Conservation (phyloP, 2,888 invertebrate species). For the Chromoteleia sp. region DNA sequence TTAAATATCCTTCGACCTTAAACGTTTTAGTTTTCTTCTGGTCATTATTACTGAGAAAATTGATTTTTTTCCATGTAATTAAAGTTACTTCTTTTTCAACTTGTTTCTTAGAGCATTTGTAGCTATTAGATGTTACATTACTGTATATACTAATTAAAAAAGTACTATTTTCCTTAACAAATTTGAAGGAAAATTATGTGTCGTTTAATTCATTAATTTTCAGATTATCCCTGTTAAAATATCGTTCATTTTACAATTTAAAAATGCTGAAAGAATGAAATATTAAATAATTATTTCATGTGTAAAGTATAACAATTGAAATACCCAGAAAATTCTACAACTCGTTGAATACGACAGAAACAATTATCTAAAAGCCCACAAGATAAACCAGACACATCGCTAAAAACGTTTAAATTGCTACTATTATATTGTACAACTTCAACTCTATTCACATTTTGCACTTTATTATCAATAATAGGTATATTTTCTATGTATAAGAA, state of each 20-base stretch:
- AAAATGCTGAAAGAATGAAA: too few species aligned
- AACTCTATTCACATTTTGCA: constrained; percentile 17
- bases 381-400: not conserved
- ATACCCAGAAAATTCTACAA: constrained; percentile 18
- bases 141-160: constrained; percentile 13
- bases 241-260: too few species aligned
- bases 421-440: constrained; percentile 9
- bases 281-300: too few species aligned
- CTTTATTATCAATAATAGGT: not conserved
- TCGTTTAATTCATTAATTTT: not conserved
- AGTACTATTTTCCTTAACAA: not conserved
- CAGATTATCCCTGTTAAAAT: constrained; percentile 19
- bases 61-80: constrained; percentile 15
- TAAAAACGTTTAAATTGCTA: constrained; percentile 6
- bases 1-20: constrained; percentile 6
- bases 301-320: not conserved
- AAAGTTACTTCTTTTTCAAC: constrained; percentile 8
- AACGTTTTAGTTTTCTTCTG: not conserved
- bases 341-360: constrained; percentile 5
- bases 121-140: constrained; percentile 18
- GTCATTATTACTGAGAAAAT: not conserved
- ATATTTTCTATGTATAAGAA: constrained; percentile 20
- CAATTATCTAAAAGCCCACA: constrained; percentile 20
- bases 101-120: constrained; percentile 13
- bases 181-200: constrained; percentile 19